Evolutionary conservation across 1,140 invertebrate genomes (phyloP), one percentile per base, ranked within the genome.

Genomic region (Bombus balteatus): DNA sequence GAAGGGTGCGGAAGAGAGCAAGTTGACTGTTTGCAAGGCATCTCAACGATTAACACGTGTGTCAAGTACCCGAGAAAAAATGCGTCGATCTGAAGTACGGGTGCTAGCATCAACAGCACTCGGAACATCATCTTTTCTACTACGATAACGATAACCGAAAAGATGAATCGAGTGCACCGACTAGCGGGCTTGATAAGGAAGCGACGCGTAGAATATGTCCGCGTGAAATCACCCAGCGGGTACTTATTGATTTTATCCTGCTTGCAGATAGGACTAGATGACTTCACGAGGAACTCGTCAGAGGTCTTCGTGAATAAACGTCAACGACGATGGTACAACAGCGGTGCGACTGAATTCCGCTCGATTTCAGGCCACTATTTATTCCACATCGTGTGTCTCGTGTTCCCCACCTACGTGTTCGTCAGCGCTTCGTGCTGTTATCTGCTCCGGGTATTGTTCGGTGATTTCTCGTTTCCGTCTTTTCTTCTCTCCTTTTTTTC

Each of bases 361-460:
- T 92, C 84, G 86, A 91, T 92, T 92, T 92, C 86, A 91, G 85
- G 73, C 87, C 91, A 88, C 87, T 91, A 92, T 92, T 91, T 92
- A 92, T 92, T 92, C 86, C 78, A 41, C 85, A 89, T 91, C 87
- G 90, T 88, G 81, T 80, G 81, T 87, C 81, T 87, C 82, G 75
- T 81, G 53, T 84, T 92, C 91, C 91, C 91, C 91, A 92, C 91
- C 87, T 89, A 88, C 85, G 37, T 91, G 34, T 82, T 86, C 78
- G 85, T 86, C 81, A 74, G 75, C 82, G 80, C 83, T 83, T 86
- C 76, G 83, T 71, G 41, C 70, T 81, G 90, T 91, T 91, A 92
- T 92, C 90, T 90, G 71, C 86, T 86, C 87, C 71, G 83, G 77
- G 85, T 90, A 92, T 89, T 90, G 87, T 91, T 89, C 72, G 81